Evolutionary conservation across 2,113 vertebrate species (phyloP).

Genomic region (Protobothrops flavoviridis): DNA sequence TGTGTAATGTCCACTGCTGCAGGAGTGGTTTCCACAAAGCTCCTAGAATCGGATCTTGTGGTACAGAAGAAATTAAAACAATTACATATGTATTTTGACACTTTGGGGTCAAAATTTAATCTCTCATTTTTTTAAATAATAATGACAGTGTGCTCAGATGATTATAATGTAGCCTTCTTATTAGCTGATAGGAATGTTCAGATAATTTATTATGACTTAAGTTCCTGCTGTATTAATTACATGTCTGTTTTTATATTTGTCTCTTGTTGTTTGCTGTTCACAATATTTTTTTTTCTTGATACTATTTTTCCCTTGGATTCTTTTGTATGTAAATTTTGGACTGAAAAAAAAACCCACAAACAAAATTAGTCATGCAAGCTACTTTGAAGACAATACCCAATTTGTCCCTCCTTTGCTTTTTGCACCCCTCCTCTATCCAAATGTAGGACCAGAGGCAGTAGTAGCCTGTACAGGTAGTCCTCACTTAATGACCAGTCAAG

Average conservation of each 20-base stretch:
- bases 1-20: background rate
- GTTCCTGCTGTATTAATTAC: background rate
- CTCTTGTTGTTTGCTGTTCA: background rate
- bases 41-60: background rate
- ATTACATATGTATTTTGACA: background rate
- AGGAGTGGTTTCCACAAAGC: background rate
- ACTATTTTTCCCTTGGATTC: background rate
- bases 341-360: background rate
- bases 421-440: background rate
- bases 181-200: background rate
- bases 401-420: no score
- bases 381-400: background rate
- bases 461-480: background rate
- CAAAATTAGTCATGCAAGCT: background rate
- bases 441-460: background rate
- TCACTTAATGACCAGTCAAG: background rate
- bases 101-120: background rate
- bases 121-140: background rate
- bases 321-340: background rate
- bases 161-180: background rate
- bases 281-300: background rate
- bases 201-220: background rate
- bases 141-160: background rate
- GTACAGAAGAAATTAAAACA: background rate
- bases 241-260: background rate